phyloP scores from a whole-genome alignment of 2,888 invertebrate species.

The Ptilodon capucinus region DNA sequence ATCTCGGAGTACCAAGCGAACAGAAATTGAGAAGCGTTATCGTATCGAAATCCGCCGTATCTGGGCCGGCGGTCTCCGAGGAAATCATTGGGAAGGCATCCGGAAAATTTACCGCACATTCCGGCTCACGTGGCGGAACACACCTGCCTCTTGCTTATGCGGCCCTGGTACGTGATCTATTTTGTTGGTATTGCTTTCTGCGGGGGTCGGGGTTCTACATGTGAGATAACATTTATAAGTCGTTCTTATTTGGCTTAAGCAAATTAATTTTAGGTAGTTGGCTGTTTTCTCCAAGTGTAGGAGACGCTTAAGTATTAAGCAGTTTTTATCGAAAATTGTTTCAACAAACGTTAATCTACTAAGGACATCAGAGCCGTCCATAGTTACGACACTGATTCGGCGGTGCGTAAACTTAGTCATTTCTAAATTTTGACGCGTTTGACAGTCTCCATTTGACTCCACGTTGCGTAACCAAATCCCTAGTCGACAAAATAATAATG shows the following conservation, averaged over 20 bases:
- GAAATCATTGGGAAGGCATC: slow-evolving; percentile 91
- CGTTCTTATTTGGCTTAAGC: slow-evolving; percentile 1
- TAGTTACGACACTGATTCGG: too few species aligned
- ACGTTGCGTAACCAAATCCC: too few species aligned
- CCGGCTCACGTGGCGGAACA: slow-evolving; percentile 72
- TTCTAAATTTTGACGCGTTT: too few species aligned
- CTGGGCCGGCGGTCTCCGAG: slow-evolving; percentile 85
- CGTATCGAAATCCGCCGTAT: slow-evolving; percentile 81
- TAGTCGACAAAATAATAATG: too few species aligned
- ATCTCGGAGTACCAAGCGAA: slow-evolving; percentile 61
- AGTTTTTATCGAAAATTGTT: too few species aligned
- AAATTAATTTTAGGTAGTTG: not conserved
- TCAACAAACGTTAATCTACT: too few species aligned
- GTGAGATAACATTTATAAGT: slow-evolving; percentile 14
- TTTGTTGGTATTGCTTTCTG: slow-evolving; percentile 59
- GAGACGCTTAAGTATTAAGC: too few species aligned
- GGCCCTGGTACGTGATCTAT: slow-evolving; percentile 70
- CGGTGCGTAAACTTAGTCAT: too few species aligned
- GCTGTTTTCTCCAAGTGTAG: too few species aligned
- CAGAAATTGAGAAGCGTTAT: slow-evolving; percentile 79
- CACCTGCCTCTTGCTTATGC: slow-evolving; percentile 75
- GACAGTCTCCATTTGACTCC: too few species aligned
- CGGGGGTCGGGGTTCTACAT: slow-evolving; percentile 21
- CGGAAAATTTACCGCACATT: slow-evolving; percentile 84
- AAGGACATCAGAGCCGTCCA: too few species aligned